phyloP scores from a whole-genome alignment of 2,888 invertebrate species.

The Andrena bicolor region DNA sequence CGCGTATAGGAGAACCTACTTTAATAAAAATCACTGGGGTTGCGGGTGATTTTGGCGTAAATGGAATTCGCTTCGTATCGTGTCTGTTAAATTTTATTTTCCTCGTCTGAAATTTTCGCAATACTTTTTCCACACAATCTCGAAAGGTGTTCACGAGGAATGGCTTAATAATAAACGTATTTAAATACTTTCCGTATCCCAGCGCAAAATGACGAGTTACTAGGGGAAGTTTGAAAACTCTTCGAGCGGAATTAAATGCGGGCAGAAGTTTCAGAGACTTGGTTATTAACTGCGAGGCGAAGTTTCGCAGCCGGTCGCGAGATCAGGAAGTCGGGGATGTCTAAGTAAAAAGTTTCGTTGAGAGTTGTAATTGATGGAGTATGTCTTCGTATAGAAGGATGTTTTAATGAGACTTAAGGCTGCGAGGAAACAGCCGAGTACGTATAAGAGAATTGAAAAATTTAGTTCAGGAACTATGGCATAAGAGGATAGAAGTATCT shows the following conservation, averaged over 20 bases:
- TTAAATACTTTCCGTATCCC: constrained; percentile 21
- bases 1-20: too few species aligned
- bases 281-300: constrained; percentile 38
- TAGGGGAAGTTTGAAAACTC: constrained; percentile 10
- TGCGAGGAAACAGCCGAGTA: too few species aligned
- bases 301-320: constrained; percentile 28
- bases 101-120: too few species aligned
- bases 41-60: too few species aligned
- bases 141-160: constrained; percentile 1
- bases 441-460: too few species aligned
- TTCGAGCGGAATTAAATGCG: constrained; percentile 28
- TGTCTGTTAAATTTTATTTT: too few species aligned
- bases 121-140: background rate
- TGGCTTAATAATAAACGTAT: background rate
- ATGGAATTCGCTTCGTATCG: too few species aligned
- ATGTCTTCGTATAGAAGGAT: background rate
- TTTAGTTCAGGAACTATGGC: too few species aligned
- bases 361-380: constrained; percentile 27
- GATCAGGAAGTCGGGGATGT: constrained; percentile 11
- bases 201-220: background rate
- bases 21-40: too few species aligned
- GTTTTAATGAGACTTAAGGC: too few species aligned
- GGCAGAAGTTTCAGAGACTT: constrained; percentile 31
- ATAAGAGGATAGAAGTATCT: too few species aligned
- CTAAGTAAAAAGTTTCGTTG: constrained; percentile 12